These are phyloP conservation scores for Temnothorax nylanderi DNA, from an alignment of 1,140 invertebrate genomes.

Conservation along the genomic window DNA sequence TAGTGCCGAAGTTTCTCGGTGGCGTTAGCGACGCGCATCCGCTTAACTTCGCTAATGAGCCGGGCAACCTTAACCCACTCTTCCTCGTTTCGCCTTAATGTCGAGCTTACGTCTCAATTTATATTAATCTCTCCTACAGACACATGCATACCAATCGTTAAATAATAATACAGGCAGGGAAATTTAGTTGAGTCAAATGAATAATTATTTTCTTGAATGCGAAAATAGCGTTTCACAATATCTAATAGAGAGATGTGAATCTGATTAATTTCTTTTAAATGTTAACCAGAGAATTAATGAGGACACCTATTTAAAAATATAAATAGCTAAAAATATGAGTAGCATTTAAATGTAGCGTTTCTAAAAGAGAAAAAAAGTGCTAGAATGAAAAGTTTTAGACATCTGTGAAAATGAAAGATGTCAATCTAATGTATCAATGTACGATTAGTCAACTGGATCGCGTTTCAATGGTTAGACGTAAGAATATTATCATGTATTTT, in stretches of 20 bases:
- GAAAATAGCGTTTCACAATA: not conserved
- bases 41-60: slow-evolving; percentile 73
- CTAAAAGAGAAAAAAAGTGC: not conserved
- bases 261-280: not conserved
- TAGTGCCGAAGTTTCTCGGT: slow-evolving; percentile 57
- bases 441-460: not conserved
- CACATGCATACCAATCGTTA: not conserved
- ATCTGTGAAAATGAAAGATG: not conserved
- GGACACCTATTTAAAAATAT: not conserved
- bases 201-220: not conserved
- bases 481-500: slow-evolving; percentile 29
- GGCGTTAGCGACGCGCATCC: slow-evolving; percentile 60
- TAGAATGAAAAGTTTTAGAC: not conserved
- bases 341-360: not conserved
- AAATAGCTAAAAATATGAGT: not conserved
- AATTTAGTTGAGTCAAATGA: not conserved
- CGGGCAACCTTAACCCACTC: slow-evolving; percentile 75
- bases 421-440: slow-evolving; percentile 14
- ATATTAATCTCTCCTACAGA: slow-evolving; percentile 24
- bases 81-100: slow-evolving; percentile 49
- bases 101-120: slow-evolving; percentile 66
- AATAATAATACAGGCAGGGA: not conserved
- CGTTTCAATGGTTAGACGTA: not conserved
- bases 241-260: not conserved
- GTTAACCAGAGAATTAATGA: not conserved